Base-by-base conservation (phyloP, 2,888 invertebrate species). In the Papilio protenor region DNA sequence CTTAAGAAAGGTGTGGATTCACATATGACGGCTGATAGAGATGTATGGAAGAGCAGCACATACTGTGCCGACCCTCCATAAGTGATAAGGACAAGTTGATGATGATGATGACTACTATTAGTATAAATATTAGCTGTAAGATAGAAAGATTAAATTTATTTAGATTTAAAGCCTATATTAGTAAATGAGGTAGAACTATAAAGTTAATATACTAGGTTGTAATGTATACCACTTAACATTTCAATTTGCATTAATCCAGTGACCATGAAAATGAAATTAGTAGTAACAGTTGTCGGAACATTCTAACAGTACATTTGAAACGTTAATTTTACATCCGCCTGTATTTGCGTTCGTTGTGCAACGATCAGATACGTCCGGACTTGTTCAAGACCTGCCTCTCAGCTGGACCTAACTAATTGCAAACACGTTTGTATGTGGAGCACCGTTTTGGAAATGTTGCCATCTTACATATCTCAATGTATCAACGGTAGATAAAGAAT, bases 281-380 rank as follows among this genome's bases (percentile, higher is more conserved):
- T 55, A 61, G 27, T 4, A 49, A 21, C 23, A 23, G 33, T 52
- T 66, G 55, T 52, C 66, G 14, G 16, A 16, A 55, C 10, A 61
- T 52, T 27, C 23, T 49, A 55, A n/a, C n/a, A 27, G 47, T 55
- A 27, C 73, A 71, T 64, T 77, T 77, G 16, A 76, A 55, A 69
- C 14, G 66, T 18, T 78, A 23, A 76, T 73, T 72, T 59, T 55
- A 75, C 49, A 61, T 45, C 61, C 73, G 40, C 78, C 73, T 76
- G 78, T 78, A 78, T 78, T 76, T 73, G 49, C 27, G 18, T 71
- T 66, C 78, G 66, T 73, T 74, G 74, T 40, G 79, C 79, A 77
- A 77, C 80, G 77, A 80, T 79, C 80, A 75, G 80, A 80, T 80
- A 79, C 73, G 70, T 79, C 75, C 40, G 70, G 78, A 78, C 78